Evolutionary conservation across 2,797 vertebrate genomes (phyloP), one percentile per base, ranked within the genome.

Genomic region (Microctenopoma lineatum): DNA sequence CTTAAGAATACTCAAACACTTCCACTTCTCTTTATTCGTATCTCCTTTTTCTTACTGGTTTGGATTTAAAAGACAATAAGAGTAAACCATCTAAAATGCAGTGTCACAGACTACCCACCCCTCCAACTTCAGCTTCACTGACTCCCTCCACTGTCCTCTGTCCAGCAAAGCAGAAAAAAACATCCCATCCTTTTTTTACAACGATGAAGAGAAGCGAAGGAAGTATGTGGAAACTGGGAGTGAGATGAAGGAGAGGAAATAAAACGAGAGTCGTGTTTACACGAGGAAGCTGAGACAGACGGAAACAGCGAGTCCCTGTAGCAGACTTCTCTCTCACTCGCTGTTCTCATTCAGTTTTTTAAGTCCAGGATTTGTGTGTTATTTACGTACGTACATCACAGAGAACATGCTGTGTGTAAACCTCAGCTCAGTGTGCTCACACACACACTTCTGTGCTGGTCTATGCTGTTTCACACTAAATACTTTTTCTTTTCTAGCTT

Each of bases 381-480:
- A 18, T 62, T 51, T 73, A 27, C 51, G 47, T 58, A 45, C 66
- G 51, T 81, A 63, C 16, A 68, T 57, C 47, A 67, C 46, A 61
- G 46, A 60, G 85, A 89, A 87, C 86, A 63, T 70, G 80, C 84
- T 85, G 85, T 15, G 71, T 62, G 80, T 87, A 77, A 79, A 88
- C 81, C 84, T 90, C 65, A 41, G 36, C 47, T 47, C 25, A 52
- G 41, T 73, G 60, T 57, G 56, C 46, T 77, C n/a, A 59, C 48
- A 56, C 64, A 77, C 59, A 73, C 34, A 54, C 34, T 56, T 26
- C 74, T 29, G 52, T 63, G 54, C 44, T 60, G 11, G 6, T 32
- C 29, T 32, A 6, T 75, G 27, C 11, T 25, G 5, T 59, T 62
- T 60, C 60, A 16, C 59, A 36, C 67, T 83, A 66, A 29, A 81